A percentile compares a stretch with the other conserved stretches of the same genome.
Conservation (phyloP, 2,888 invertebrate species). For the Nymphalis c-album region DNA sequence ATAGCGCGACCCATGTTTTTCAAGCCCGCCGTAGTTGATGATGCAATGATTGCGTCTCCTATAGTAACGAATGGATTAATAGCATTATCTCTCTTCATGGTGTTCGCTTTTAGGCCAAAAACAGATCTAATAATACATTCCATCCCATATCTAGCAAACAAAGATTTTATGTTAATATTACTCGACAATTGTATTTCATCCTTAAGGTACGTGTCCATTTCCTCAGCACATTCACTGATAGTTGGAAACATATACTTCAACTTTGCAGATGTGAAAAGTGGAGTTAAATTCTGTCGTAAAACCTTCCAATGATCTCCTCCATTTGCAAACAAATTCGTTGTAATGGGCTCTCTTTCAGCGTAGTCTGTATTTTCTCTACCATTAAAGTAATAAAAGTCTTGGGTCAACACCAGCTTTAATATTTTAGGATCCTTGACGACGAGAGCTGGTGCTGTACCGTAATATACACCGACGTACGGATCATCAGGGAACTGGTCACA, state of each 20-base stretch:
- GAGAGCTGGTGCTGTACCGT: constrained; percentile 60
- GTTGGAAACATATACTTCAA: constrained; percentile 68
- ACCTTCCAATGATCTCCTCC: constrained; percentile 64
- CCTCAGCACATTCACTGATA: constrained; percentile 50
- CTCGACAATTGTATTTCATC: constrained; percentile 37
- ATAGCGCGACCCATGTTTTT: constrained; percentile 47
- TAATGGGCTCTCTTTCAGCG: constrained; percentile 48
- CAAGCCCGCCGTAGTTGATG: constrained; percentile 44
- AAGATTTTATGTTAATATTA: constrained; percentile 45
- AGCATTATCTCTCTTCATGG: constrained; percentile 45
- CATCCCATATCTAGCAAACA: constrained; percentile 58
- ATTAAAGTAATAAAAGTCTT: constrained; percentile 64
- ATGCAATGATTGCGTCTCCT: constrained; percentile 50
- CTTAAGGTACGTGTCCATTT: constrained; percentile 52
- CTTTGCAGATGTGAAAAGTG: constrained; percentile 61
- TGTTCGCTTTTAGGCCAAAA: constrained; percentile 60
- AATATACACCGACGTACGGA: constrained; percentile 59
- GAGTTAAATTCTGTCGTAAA: constrained; percentile 59
- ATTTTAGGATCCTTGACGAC: constrained; percentile 58
- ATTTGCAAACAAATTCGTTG: constrained; percentile 52
- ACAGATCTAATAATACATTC: constrained; percentile 58
- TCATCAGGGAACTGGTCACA: constrained; percentile 53
- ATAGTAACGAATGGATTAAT: constrained; percentile 52
- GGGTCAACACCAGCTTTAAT: constrained; percentile 56
- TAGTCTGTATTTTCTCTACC: constrained; percentile 56